phyloP scores from a whole-genome alignment of 2,888 invertebrate species.

The Dynastes hyllus region DNA sequence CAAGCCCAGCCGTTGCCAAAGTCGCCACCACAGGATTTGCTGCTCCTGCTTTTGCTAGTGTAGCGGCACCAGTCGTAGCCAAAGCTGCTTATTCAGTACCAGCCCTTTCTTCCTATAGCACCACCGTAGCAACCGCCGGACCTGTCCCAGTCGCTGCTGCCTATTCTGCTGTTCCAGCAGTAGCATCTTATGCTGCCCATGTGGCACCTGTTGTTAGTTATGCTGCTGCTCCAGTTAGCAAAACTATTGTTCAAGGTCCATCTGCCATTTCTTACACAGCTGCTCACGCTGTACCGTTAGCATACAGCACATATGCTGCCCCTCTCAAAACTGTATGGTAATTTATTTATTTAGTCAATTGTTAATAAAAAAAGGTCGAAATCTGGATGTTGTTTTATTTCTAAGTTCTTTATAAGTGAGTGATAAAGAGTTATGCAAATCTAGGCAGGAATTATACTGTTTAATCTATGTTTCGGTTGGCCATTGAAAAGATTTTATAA shows the following conservation, averaged over 20 bases:
- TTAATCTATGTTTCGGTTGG: background rate
- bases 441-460: background rate
- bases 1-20: conserved; percentile 50
- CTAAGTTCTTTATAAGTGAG: no score
- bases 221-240: conserved; percentile 49
- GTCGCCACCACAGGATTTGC: conserved; percentile 53
- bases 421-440: no score
- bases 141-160: conserved; percentile 60
- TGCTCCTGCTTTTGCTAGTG: conserved; percentile 21
- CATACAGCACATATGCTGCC: conserved; percentile 36
- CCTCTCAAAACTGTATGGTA: conserved; percentile 23
- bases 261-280: conserved; percentile 39
- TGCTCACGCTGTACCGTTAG: conserved; percentile 68
- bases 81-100: conserved; percentile 44
- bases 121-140: conserved; percentile 1
- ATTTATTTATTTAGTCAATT: conserved; percentile 10
- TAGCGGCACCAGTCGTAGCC: conserved; percentile 38
- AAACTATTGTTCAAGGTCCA: conserved; percentile 36
- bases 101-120: conserved; percentile 21
- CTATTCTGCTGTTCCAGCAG: conserved; percentile 28
- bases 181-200: conserved; percentile 67
- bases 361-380: conserved; percentile 5
- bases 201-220: conserved; percentile 66
- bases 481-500: no score
- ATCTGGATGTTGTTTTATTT: conserved; percentile 59